Base-by-base conservation (phyloP, 2,888 invertebrate genomes). In the Plemyria rubiginata region DNA sequence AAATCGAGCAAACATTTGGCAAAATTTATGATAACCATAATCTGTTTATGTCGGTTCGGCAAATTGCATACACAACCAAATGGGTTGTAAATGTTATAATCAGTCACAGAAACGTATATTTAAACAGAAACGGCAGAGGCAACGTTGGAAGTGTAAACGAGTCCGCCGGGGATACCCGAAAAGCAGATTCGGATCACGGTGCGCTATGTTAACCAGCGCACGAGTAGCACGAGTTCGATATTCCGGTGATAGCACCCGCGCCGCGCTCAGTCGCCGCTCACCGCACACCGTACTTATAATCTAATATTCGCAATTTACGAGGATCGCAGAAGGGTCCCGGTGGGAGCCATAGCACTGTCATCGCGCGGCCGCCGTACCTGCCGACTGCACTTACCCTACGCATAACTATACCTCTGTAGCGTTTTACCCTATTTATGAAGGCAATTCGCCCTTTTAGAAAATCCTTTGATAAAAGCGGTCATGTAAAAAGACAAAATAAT, bases 301-400 rank as follows among this genome's bases (percentile, higher is more conserved):
- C 90, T 92, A 92, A 92, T 92, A 92, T 91, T 90, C 88, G 88
- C 90, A 92, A 92, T 92, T 91, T 90, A 91, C 89, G 90, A 87
- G 90, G 89, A 88, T 90, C 90, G 86, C 86, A 80, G 82, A 79
- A 85, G 82, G 79, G 84, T 82, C 78, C 91, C 88, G 76, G 75
- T 68, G 91, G 91, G 90, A 88, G 81, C 83, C 81, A 80, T 90
- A 85, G 83, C 78, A 81, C 90, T 91, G 91, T 91, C 90, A 90
- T 88, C 92, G 84, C 84, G 81, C 79, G 78, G 68, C 74, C 83
- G 69, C 74, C 83, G 82, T 86, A 87, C 88, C 87, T 88, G 85
- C 86, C 85, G 80, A 76, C 73, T 86, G 88, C 90, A 90, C 82
- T 88, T 87, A 89, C 81, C 79, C 81, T 72, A 68, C 75, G 79